phyloP scores from a whole-genome alignment of 2,888 invertebrate genomes.

The Lasioglossum leucozonium region DNA sequence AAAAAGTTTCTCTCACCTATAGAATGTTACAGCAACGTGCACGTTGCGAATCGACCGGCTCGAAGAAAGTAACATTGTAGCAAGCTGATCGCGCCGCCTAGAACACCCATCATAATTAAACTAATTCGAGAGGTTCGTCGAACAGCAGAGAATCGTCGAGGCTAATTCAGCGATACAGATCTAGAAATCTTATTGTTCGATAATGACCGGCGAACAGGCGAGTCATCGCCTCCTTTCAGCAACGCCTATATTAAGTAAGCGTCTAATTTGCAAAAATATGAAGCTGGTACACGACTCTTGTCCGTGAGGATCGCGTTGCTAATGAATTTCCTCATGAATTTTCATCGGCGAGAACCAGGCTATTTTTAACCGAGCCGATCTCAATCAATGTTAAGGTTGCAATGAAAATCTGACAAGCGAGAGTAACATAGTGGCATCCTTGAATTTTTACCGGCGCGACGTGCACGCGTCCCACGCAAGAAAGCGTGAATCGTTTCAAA shows the following conservation, averaged over 20 bases:
- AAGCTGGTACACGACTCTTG: neutral
- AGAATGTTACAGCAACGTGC: too few relatives aligned
- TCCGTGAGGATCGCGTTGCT: neutral
- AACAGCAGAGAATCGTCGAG: neutral
- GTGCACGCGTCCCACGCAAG: neutral
- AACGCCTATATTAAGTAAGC: constrained; percentile 7
- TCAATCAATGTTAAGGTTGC: constrained; percentile 12
- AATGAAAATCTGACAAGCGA: constrained; percentile 21
- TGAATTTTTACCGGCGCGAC: neutral
- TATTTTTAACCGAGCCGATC: constrained; percentile 18
- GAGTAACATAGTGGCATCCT: constrained; percentile 21
- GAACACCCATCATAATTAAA: neutral
- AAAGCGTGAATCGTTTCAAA: neutral
- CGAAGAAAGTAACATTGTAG: neutral
- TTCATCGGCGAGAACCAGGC: neutral
- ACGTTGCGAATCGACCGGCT: too few relatives aligned
- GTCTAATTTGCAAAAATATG: constrained; percentile 3
- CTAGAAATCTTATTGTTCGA: neutral
- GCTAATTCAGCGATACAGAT: neutral
- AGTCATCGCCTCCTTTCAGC: neutral
- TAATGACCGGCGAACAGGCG: neutral
- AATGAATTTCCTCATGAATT: constrained; percentile 17
- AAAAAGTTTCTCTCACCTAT: too few relatives aligned
- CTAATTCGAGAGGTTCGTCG: too few relatives aligned
- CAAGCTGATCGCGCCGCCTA: neutral